Evolutionary conservation across 2,888 invertebrate genomes (phyloP).

Genomic region (Galerucella nymphaeae): DNA sequence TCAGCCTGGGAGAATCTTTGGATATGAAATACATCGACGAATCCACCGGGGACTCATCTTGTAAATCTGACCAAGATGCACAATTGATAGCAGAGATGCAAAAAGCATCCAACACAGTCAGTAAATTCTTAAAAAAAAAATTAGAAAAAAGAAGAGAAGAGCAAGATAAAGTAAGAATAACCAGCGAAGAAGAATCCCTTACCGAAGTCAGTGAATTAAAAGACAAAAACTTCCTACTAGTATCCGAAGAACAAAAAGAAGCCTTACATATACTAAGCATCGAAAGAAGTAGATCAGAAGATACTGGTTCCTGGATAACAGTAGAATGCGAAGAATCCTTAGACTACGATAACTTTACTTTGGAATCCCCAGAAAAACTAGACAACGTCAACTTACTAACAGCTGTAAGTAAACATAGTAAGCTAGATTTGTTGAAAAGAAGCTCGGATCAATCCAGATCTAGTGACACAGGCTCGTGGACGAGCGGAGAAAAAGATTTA

Average conservation of each 20-base stretch:
- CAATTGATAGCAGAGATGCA: constrained; percentile 61
- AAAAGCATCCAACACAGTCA: constrained; percentile 60
- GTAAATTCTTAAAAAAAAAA: constrained; percentile 60
- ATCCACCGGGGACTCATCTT: constrained; percentile 63
- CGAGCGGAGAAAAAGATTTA: constrained; percentile 79
- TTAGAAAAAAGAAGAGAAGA: constrained; percentile 54
- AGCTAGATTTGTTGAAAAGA: constrained; percentile 71
- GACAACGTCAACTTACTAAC: constrained; percentile 56
- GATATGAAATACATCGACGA: constrained; percentile 65
- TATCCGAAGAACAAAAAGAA: constrained; percentile 66
- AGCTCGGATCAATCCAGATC: constrained; percentile 82
- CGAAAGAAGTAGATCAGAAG: constrained; percentile 73
- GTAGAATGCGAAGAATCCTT: constrained; percentile 76
- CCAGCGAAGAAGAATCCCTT: constrained; percentile 77
- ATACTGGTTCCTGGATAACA: constrained; percentile 76
- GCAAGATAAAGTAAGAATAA: constrained; percentile 64
- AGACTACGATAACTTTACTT: constrained; percentile 64
- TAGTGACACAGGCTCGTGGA: constrained; percentile 82
- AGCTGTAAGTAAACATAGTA: constrained; percentile 66
- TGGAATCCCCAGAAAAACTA: constrained; percentile 57
- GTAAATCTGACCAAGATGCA: constrained; percentile 62
- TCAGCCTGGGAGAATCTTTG: constrained; percentile 63
- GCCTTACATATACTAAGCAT: constrained; percentile 65
- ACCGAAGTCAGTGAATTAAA: constrained; percentile 75
- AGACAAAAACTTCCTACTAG: constrained; percentile 68